A percentile compares a stretch with the other conserved stretches of the same genome.
phyloP scores from a whole-genome alignment of 2,113 vertebrate species.

The Urocolius indicus region DNA sequence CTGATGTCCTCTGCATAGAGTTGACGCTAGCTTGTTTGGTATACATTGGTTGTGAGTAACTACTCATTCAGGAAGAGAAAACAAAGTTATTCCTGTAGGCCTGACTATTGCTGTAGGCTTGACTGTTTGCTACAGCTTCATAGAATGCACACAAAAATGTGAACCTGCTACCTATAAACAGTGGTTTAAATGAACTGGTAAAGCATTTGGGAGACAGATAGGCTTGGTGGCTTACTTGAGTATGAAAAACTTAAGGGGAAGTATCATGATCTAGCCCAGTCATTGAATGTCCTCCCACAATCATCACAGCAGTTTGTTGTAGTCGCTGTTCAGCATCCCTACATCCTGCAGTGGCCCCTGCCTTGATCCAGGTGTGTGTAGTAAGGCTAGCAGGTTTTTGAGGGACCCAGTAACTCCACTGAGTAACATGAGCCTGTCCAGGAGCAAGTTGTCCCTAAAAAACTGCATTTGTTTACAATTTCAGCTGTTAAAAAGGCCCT shows the following conservation, averaged over 20 bases:
- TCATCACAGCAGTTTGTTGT: accelerated
- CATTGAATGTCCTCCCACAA: background rate
- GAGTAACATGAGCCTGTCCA: background rate
- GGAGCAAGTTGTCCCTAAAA: background rate
- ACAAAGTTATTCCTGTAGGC: background rate
- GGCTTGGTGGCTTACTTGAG: background rate
- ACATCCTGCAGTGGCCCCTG: background rate
- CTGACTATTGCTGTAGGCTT: too few species aligned
- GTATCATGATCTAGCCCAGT: background rate
- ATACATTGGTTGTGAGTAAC: constrained; percentile 86
- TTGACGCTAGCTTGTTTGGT: constrained; percentile 80
- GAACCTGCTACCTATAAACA: background rate
- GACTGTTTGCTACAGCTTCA: background rate
- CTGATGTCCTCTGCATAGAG: constrained; percentile 83
- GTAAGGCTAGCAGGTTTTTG: background rate
- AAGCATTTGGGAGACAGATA: background rate
- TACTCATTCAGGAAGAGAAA: constrained; percentile 43
- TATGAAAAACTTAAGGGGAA: background rate
- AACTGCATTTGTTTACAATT: background rate
- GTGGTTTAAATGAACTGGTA: background rate
- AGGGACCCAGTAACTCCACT: background rate
- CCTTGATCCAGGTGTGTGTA: background rate
- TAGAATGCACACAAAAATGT: background rate
- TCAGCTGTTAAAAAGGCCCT: background rate
- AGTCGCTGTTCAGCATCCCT: background rate